Evolutionary conservation across 2,113 vertebrate species (phyloP).

Genomic region (Drymodes brunneopygia): DNA sequence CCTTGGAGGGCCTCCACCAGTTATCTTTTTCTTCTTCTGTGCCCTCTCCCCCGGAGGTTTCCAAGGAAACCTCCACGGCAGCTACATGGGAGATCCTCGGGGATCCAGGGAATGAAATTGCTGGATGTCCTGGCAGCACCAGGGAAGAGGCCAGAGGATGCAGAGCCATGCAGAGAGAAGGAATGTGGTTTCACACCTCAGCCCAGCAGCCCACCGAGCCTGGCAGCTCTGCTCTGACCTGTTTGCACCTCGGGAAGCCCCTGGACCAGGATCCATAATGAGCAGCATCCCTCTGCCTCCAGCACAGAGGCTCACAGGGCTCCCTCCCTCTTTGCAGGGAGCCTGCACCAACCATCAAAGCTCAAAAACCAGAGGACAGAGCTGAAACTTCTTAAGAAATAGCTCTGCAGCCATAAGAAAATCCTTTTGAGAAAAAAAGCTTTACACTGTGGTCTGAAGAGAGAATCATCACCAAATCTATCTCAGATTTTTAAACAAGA

Average conservation of each 20-base stretch:
- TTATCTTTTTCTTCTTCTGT: no score
- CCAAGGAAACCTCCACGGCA: no score
- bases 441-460: neutral
- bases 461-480: neutral
- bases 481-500: neutral
- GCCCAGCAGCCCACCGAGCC: neutral
- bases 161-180: neutral
- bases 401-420: neutral
- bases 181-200: neutral
- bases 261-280: neutral
- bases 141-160: neutral
- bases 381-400: neutral
- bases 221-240: accelerated
- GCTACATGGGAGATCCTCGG: no score
- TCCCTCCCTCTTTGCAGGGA: neutral
- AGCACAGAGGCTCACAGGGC: neutral
- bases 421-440: neutral
- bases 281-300: neutral
- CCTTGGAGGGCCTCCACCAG: no score
- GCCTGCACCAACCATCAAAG: neutral
- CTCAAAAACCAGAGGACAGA: neutral
- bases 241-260: neutral
- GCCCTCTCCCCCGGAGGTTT: no score
- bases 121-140: neutral
- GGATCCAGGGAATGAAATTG: neutral